Percentiles rank a stretch among this genome's conserved stretches.
Conservation (phyloP, 2,113 vertebrate species). For the Oceanites oceanicus region DNA sequence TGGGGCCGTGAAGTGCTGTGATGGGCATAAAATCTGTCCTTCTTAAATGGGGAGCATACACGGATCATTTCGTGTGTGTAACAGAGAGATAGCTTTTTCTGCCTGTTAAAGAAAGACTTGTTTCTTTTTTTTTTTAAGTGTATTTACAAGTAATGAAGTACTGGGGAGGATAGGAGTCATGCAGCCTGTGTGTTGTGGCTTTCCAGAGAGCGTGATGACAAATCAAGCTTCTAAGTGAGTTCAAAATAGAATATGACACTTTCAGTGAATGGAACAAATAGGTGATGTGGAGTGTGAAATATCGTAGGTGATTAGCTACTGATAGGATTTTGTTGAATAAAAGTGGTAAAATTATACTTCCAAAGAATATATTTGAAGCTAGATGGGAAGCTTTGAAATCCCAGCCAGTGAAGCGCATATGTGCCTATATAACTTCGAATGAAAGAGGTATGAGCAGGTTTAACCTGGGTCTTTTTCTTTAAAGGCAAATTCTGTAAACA, state of each 20-base stretch:
- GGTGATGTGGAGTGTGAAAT: not conserved
- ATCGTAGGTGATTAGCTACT: not conserved
- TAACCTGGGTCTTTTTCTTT: not conserved
- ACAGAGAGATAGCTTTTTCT: not conserved
- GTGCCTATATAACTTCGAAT: not conserved
- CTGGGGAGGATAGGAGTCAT: not conserved
- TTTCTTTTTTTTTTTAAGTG: not conserved
- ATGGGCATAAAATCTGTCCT: conserved; percentile 2
- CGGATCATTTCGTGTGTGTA: not conserved
- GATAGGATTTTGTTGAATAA: not conserved
- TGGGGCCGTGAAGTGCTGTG: not conserved
- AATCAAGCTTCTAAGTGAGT: not conserved
- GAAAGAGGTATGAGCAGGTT: not conserved
- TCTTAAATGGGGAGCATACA: not conserved
- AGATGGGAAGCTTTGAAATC: not conserved
- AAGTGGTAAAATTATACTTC: not conserved
- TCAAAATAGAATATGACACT: not conserved
- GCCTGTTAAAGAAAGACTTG: not conserved
- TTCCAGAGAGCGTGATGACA: not conserved
- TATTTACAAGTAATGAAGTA: not conserved
- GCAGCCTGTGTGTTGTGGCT: not conserved
- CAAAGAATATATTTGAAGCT: not conserved
- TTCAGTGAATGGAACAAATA: not conserved
- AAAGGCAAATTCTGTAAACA: not conserved
- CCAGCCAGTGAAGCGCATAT: accelerated